These are phyloP conservation scores for Drosophila athabasca DNA, from an alignment of 1,140 invertebrate species.

Conservation along the genomic window DNA sequence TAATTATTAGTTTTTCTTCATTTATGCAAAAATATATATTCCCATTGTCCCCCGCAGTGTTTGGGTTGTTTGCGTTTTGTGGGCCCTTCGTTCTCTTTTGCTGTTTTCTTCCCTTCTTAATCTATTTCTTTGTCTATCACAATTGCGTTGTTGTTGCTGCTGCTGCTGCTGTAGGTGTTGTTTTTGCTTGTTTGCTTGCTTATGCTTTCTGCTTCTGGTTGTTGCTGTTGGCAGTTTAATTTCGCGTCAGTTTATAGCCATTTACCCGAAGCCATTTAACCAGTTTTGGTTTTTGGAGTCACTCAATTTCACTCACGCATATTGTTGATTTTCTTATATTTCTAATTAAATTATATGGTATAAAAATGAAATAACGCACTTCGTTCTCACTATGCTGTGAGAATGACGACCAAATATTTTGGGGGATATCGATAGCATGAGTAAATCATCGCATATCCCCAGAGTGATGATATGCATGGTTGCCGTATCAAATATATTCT, in stretches of 20 bases:
- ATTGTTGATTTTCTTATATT: slow-evolving; percentile 68
- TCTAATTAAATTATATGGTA: slow-evolving; percentile 74
- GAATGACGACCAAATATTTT: too few relatives aligned
- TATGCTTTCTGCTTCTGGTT: slow-evolving; percentile 46
- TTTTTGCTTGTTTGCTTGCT: slow-evolving; percentile 51
- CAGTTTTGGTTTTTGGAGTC: slow-evolving; percentile 46
- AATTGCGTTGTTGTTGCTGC: slow-evolving; percentile 81
- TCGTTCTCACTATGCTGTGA: slow-evolving; percentile 47
- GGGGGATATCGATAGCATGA: too few relatives aligned
- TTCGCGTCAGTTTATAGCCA: slow-evolving; percentile 68
- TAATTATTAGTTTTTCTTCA: slow-evolving; percentile 23
- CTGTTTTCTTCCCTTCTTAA: slow-evolving; percentile 61
- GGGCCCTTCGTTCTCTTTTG: slow-evolving; percentile 41
- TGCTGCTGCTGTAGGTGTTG: slow-evolving; percentile 57
- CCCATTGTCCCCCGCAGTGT: slow-evolving; percentile 20
- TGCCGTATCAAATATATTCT: too few relatives aligned
- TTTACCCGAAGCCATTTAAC: slow-evolving; percentile 45
- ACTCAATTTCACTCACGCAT: slow-evolving; percentile 67
- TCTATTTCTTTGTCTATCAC: slow-evolving; percentile 82
- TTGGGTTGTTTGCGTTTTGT: slow-evolving; percentile 48
- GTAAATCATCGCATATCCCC: too few relatives aligned
- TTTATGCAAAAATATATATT: slow-evolving; percentile 42
- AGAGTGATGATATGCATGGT: too few relatives aligned
- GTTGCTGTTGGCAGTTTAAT: slow-evolving; percentile 71
- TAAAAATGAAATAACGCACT: slow-evolving; percentile 81